These are phyloP conservation scores for Gymnothorax reevesii DNA, from an alignment of 2,797 vertebrate genomes.

Conservation along the genomic window DNA sequence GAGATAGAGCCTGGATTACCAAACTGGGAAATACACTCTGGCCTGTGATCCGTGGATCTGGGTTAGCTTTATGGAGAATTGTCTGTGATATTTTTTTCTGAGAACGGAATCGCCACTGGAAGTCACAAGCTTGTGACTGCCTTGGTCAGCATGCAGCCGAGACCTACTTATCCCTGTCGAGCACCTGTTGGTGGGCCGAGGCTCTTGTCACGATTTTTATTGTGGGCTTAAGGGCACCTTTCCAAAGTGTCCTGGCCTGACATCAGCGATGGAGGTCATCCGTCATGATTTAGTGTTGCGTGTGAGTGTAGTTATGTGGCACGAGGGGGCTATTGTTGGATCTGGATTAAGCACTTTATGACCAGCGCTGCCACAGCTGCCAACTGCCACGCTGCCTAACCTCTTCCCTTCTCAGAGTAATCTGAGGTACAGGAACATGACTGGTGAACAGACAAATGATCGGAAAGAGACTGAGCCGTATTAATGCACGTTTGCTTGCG, in stretches of 20 bases:
- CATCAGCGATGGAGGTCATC: neutral
- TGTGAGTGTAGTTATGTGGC: neutral
- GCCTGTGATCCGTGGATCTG: neutral
- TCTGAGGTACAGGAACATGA: neutral
- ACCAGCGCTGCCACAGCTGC: neutral
- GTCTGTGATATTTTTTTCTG: neutral
- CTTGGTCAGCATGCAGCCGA: neutral
- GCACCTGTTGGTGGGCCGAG: neutral
- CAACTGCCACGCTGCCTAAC: neutral
- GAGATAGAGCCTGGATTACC: no score
- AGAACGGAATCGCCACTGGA: neutral
- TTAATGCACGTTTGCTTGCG: neutral
- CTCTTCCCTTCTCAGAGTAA: neutral
- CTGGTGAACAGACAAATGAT: neutral
- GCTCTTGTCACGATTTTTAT: neutral
- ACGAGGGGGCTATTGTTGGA: constrained; percentile 6
- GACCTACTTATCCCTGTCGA: neutral
- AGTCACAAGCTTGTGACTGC: neutral
- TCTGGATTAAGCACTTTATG: neutral
- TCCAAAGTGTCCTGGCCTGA: neutral
- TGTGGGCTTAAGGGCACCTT: neutral
- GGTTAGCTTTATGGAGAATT: neutral
- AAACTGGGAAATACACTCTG: neutral
- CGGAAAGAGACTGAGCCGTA: neutral
- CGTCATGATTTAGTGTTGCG: neutral